Percentiles rank a stretch among this genome's conserved stretches.
Conservation (phyloP, 1,140 invertebrate genomes). For the Solen grandis region DNA sequence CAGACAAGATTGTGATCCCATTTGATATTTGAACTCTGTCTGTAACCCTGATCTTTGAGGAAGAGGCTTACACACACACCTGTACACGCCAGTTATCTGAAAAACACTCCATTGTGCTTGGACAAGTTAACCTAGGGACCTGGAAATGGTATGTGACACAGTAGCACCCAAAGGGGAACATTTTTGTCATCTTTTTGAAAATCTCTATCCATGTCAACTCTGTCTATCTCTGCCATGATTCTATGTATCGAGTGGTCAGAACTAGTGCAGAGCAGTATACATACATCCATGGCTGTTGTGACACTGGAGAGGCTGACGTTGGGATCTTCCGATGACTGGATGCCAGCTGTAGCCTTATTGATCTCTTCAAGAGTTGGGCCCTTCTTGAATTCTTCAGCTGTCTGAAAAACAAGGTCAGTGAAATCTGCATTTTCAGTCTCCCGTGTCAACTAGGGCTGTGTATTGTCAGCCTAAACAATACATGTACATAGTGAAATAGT, state of each 20-base stretch:
- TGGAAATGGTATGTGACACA: background rate
- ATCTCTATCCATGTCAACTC: background rate
- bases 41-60: slow-evolving; percentile 15
- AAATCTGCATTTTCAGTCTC: background rate
- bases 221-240: background rate
- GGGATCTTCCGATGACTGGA: slow-evolving; percentile 64
- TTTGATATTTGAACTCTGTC: too few species aligned
- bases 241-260: too few species aligned
- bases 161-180: background rate
- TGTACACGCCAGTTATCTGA: background rate
- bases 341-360: slow-evolving; percentile 73
- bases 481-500: background rate
- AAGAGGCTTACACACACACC: background rate
- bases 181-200: background rate
- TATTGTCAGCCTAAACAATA: background rate
- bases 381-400: slow-evolving; percentile 74
- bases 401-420: slow-evolving; percentile 49
- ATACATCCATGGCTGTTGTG: slow-evolving; percentile 73
- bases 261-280: slow-evolving; percentile 18
- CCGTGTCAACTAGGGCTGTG: background rate
- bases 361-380: slow-evolving; percentile 77
- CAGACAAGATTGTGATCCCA: too few species aligned
- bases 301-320: slow-evolving; percentile 60
- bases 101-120: background rate
- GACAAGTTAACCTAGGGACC: background rate